Percentiles rank a stretch among this genome's conserved stretches.
phyloP scores from a whole-genome alignment of 1,140 invertebrate species.

The Euglossa dilemma region DNA sequence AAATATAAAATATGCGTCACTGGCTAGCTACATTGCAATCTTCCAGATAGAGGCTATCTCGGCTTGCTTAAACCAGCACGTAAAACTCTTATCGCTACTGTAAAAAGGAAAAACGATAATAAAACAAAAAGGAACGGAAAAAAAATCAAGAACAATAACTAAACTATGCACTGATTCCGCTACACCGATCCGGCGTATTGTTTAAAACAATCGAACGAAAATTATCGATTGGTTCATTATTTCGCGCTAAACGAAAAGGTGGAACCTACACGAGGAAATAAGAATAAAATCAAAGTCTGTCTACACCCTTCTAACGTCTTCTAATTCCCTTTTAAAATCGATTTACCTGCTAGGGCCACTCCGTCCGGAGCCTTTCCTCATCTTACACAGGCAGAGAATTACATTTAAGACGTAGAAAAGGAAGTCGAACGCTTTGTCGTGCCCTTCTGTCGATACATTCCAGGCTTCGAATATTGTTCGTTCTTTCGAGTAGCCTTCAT shows the following conservation, averaged over 20 bases:
- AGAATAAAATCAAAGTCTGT: background rate
- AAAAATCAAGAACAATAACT: background rate
- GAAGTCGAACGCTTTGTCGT: conserved; percentile 27
- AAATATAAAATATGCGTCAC: background rate
- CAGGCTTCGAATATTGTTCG: conserved; percentile 29
- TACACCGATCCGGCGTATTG: background rate
- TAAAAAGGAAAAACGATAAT: background rate
- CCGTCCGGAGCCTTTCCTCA: background rate
- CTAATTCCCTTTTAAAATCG: conserved; percentile 12
- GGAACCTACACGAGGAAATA: background rate
- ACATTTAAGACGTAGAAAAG: conserved; percentile 5
- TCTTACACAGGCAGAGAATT: background rate
- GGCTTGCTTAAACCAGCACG: background rate
- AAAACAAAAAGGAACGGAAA: background rate
- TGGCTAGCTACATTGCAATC: background rate
- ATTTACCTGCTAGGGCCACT: conserved; percentile 11
- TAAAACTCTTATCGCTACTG: conserved; percentile 25
- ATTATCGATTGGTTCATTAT: background rate
- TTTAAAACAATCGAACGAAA: background rate
- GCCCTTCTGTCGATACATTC: conserved; percentile 37
- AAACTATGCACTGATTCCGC: background rate
- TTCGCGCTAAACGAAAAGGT: background rate
- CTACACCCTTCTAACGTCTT: background rate
- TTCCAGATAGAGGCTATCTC: background rate
- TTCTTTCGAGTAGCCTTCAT: conserved; percentile 39